phyloP scores from a whole-genome alignment of 2,888 invertebrate genomes.

The Calameuta idolon region DNA sequence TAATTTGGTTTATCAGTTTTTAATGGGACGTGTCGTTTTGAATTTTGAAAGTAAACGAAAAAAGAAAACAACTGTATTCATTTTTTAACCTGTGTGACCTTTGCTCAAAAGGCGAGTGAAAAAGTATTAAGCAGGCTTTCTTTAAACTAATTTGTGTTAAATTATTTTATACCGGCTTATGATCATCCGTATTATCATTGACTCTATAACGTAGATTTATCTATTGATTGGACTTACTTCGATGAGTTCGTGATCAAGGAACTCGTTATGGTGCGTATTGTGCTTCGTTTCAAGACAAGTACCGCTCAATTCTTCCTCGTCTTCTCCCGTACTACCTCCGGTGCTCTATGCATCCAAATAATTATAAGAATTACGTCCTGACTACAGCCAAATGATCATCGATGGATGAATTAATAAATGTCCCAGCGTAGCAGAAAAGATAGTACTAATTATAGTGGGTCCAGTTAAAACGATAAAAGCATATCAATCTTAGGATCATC shows the following conservation, averaged over 20 bases:
- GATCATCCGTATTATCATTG: neutral
- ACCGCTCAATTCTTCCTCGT: constrained; percentile 67
- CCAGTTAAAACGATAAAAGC: neutral
- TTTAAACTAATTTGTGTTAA: neutral
- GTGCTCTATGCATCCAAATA: constrained; percentile 68
- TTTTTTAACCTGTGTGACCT: neutral
- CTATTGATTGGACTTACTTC: constrained; percentile 49
- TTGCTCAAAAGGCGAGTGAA: neutral
- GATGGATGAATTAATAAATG: neutral
- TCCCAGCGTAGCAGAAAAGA: neutral
- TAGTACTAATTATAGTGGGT: neutral
- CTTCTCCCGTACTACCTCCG: constrained; percentile 72
- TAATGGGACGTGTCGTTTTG: neutral
- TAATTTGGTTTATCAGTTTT: neutral
- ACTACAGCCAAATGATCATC: constrained; percentile 2
- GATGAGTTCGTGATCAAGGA: constrained; percentile 58
- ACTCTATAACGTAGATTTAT: neutral
- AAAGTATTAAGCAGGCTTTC: neutral
- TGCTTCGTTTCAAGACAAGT: constrained; percentile 67
- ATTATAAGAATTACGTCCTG: constrained; percentile 31
- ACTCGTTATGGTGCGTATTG: constrained; percentile 69
- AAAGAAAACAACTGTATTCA: neutral
- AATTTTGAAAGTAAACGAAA: neutral
- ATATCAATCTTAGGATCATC: neutral
- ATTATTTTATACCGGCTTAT: neutral